Conservation (phyloP, 1,140 invertebrate genomes). For the Portunus trituberculatus region DNA sequence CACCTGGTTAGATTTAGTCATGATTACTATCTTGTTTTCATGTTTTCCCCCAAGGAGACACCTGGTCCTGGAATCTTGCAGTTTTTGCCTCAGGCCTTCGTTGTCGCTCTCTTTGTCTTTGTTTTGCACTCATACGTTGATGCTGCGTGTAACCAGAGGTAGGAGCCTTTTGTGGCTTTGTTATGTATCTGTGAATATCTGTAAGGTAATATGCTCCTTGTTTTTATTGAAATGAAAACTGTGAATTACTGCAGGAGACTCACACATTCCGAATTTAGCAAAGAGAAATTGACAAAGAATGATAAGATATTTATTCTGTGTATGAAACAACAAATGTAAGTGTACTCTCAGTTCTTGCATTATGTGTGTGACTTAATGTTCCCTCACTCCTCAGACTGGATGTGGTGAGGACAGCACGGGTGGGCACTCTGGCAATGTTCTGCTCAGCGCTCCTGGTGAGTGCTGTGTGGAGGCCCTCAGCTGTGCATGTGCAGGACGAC, state of each 20-base stretch:
- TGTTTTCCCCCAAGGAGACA: slow-evolving; percentile 34
- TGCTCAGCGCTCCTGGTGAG: slow-evolving; percentile 37
- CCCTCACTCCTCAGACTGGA: slow-evolving; percentile 50
- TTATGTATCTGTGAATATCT: too few species aligned
- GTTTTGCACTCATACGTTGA: slow-evolving; percentile 63
- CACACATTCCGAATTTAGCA: too few species aligned
- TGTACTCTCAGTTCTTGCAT: too few species aligned
- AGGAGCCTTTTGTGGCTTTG: neutral
- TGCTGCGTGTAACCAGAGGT: slow-evolving; percentile 61
- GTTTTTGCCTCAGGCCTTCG: slow-evolving; percentile 62
- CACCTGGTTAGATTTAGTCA: neutral
- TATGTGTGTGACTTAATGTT: neutral
- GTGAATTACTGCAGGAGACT: too few species aligned
- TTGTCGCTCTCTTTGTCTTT: slow-evolving; percentile 61
- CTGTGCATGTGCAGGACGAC: neutral
- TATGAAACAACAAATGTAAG: too few species aligned
- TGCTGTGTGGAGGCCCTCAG: slow-evolving; percentile 58
- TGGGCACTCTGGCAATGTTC: slow-evolving; percentile 61
- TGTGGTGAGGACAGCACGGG: slow-evolving; percentile 55
- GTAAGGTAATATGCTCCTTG: too few species aligned
- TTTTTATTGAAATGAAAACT: too few species aligned
- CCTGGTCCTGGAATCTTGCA: slow-evolving; percentile 51
- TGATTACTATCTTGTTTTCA: neutral
- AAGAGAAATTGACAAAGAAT: too few species aligned
- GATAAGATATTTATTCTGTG: too few species aligned